Evolutionary conservation across 2,113 vertebrate genomes (phyloP), one percentile per base, ranked within the genome.

Genomic region (Shinisaurus crocodilurus): DNA sequence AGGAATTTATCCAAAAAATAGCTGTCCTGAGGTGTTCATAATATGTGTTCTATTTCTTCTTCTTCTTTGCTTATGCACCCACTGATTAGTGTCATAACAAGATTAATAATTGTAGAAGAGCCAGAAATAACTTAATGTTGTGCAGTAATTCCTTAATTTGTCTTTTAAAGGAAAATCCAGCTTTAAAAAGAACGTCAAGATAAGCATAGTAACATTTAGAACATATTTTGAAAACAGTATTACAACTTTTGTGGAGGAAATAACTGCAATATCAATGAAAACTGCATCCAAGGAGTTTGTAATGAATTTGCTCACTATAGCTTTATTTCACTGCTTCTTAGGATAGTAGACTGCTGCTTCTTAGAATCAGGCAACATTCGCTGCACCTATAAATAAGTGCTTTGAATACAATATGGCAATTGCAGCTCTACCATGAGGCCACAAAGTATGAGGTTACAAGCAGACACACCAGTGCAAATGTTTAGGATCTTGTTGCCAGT

Each of bases 191-290:
- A 69, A 43, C 34, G 29, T 48, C 29, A 65, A 76, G 87, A 40
- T 25, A 54, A 85, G 25, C n/a, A 67, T 67, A 69, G 45, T 84
- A 63, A 60, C 29, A 84, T 50, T 84, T 89, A 48, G 32, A 37
- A 45, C 40, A 54, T 79, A 32, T 67, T 90, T 85, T 90, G 29
- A 76, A 37, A 85, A 20, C 50, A 48, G 13, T 18, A 60, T n/a
- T 45, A 29, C 25, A 40, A 63, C 25, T 48, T 48, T 77, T 87
- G 27, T 48, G 82, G 50, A 76, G 23, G 43, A 50, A 85, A 50
- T 67, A 32, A 50, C 50, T 83, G 29, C 45, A 37, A 80, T 69
- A 85, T 85, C 85, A 89, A 50, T 75, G 37, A 75, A 84, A 65
- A 48, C 29, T 84, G 32, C 9, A 27, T 50, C 20, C 23, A 88